Evolutionary conservation across 64 coral and sea anemone genomes (phyloP).

Genomic region (Exaiptasia diaphana): DNA sequence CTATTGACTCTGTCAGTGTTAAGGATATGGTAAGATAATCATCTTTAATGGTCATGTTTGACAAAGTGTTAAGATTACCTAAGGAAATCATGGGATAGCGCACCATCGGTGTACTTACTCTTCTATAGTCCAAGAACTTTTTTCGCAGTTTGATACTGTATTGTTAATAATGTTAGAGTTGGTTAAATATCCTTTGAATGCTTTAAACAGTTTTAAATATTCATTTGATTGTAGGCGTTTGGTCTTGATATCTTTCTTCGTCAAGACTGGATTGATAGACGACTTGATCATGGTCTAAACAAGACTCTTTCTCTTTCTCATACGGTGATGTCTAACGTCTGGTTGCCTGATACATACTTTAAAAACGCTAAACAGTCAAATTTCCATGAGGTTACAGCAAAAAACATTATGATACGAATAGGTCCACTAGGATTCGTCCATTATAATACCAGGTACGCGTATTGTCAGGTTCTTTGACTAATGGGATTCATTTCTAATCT

Average conservation of each 20-base stretch:
- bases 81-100: too few species aligned
- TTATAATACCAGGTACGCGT: conserved; percentile 67
- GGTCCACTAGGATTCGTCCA: conserved; percentile 55
- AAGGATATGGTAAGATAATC: conserved; percentile 35
- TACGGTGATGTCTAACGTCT: conserved; percentile 50
- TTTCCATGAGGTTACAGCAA: conserved; percentile 70
- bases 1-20: conserved; percentile 23
- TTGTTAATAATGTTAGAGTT: too few species aligned
- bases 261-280: conserved; percentile 77
- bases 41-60: too few species aligned
- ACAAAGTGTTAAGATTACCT: too few species aligned
- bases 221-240: conserved; percentile 53
- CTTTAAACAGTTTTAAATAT: too few species aligned
- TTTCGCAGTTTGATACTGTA: too few species aligned
- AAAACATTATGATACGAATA: conserved; percentile 67
- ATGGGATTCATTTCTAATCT: not conserved
- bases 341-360: conserved; percentile 85
- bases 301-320: conserved; percentile 49
- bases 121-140: too few species aligned
- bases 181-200: too few species aligned
- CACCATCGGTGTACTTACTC: too few species aligned
- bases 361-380: conserved; percentile 61
- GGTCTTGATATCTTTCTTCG: conserved; percentile 80
- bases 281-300: conserved; percentile 64
- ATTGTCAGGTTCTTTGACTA: too few species aligned